These are phyloP conservation scores for Spodoptera frugiperda DNA, from an alignment of 1,140 invertebrate genomes.

Conservation along the genomic window DNA sequence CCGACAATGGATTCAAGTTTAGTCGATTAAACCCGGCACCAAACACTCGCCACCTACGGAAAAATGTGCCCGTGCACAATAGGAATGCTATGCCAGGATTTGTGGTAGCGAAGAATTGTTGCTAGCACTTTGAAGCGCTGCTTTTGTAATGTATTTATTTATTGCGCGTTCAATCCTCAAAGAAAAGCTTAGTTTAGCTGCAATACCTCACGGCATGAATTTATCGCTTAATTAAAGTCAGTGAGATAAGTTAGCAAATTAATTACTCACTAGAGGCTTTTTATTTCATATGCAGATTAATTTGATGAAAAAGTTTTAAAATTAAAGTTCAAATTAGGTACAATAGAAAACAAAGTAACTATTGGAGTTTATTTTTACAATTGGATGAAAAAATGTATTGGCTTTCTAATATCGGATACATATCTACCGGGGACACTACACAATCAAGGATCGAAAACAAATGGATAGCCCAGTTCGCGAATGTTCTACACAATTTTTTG, in stretches of 20 bases:
- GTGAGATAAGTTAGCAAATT: not conserved
- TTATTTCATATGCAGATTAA: too few relatives aligned
- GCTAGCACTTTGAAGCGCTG: slow-evolving; percentile 48
- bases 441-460: not conserved
- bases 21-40: slow-evolving; percentile 63
- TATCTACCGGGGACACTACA: not conserved
- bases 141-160: slow-evolving; percentile 43
- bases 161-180: slow-evolving; percentile 31
- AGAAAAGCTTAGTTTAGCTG: slow-evolving; percentile 15
- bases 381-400: too few relatives aligned
- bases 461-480: not conserved
- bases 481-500: slow-evolving; percentile 37
- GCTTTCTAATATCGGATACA: too few relatives aligned
- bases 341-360: too few relatives aligned
- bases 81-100: slow-evolving; percentile 55
- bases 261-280: not conserved
- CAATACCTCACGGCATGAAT: not conserved
- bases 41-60: slow-evolving; percentile 61
- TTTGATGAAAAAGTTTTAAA: too few relatives aligned
- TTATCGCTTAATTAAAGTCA: too few relatives aligned
- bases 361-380: too few relatives aligned
- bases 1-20: slow-evolving; percentile 60
- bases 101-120: slow-evolving; percentile 52
- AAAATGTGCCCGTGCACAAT: slow-evolving; percentile 57
- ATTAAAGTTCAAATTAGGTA: too few relatives aligned